Percentiles rank a stretch among this genome's conserved stretches.
These are phyloP conservation scores for Monodelphis domestica DNA, from an alignment of 2,797 vertebrate species.

Conservation along the genomic window DNA sequence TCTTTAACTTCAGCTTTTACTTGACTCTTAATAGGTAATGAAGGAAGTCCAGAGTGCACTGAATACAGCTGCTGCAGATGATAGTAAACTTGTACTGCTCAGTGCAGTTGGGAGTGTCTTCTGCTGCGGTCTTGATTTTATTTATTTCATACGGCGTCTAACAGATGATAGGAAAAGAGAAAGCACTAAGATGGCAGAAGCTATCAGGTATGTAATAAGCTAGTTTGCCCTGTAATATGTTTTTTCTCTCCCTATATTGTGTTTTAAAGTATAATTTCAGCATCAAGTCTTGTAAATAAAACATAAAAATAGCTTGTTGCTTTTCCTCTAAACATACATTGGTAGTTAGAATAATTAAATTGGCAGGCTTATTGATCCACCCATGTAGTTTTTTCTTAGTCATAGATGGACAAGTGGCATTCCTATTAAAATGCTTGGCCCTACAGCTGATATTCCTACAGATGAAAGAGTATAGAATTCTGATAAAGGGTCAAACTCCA, in stretches of 20 bases:
- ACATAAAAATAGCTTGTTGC: not conserved
- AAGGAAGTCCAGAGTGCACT: constrained; percentile 98
- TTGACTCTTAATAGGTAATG: constrained; percentile 90
- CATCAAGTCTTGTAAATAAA: not conserved
- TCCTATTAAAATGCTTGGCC: not conserved
- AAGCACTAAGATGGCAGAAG: constrained; percentile 98
- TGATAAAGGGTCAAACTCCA: not conserved
- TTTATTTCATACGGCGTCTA: constrained; percentile 95
- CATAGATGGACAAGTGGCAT: not conserved
- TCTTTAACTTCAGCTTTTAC: not conserved
- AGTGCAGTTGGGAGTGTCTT: constrained; percentile 94
- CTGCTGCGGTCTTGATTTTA: constrained; percentile 96
- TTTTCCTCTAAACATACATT: not conserved
- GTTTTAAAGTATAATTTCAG: not conserved
- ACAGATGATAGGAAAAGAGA: constrained; percentile 97
- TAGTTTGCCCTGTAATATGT: not conserved
- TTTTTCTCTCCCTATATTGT: not conserved
- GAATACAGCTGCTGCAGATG: constrained; percentile 95
- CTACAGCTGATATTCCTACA: not conserved
- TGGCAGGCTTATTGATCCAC: not conserved
- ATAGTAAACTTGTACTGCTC: constrained; percentile 96
- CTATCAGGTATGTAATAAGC: constrained; percentile 90
- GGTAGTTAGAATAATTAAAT: not conserved
- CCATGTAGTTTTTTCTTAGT: constrained; percentile 1
- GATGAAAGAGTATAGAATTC: not conserved